Percentiles rank a stretch among this genome's conserved stretches.
These are phyloP conservation scores for Pollenia griseotomentosa DNA, from an alignment of 2,888 invertebrate genomes.

Conservation along the genomic window DNA sequence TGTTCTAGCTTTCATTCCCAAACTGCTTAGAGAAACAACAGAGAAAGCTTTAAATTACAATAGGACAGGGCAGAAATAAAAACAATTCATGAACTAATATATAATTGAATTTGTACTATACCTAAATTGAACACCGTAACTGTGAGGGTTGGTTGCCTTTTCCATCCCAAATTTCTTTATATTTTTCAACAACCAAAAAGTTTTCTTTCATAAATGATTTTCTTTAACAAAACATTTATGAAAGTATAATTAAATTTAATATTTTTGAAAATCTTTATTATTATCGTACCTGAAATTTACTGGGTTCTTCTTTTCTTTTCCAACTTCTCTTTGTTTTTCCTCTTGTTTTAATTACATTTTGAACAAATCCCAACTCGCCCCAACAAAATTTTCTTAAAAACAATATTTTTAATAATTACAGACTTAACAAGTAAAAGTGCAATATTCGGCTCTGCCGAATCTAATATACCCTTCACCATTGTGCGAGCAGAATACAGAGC, in stretches of 20 bases:
- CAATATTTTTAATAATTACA: constrained; percentile 11
- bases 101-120: too few species aligned
- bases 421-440: too few species aligned
- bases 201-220: neutral
- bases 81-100: too few species aligned
- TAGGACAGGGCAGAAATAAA: too few species aligned
- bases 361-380: neutral
- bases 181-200: neutral
- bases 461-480: too few species aligned
- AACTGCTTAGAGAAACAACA: too few species aligned
- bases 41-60: too few species aligned
- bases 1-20: too few species aligned
- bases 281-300: neutral
- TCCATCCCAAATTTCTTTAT: neutral
- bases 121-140: neutral
- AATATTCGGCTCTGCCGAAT: too few species aligned
- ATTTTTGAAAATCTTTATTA: neutral
- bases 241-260: constrained; percentile 35
- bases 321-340: neutral
- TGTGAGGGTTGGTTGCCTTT: neutral
- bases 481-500: too few species aligned
- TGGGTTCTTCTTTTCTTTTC: neutral
- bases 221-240: neutral
- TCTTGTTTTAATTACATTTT: constrained; percentile 12
- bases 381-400: constrained; percentile 18